phyloP scores from a whole-genome alignment of 2,797 vertebrate genomes.

The Philypnodon macrostomus region DNA sequence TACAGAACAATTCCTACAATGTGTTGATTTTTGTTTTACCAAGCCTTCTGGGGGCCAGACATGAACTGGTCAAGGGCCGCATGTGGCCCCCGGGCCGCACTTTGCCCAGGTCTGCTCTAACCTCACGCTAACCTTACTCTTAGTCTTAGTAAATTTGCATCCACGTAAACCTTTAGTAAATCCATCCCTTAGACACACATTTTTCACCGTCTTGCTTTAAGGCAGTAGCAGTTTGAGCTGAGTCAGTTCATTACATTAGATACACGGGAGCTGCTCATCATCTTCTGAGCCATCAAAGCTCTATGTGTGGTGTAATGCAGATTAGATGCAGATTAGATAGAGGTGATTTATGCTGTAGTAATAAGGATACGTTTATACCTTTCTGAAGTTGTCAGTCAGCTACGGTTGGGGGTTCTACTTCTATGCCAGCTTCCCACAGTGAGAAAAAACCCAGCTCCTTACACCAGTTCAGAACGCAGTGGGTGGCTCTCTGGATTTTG shows the following conservation, averaged over 20 bases:
- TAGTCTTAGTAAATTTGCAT: too few species aligned
- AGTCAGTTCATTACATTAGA: slow-evolving; percentile 3
- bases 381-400: slow-evolving; percentile 33
- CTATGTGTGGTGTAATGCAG: not conserved
- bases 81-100: too few species aligned
- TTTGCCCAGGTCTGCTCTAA: too few species aligned
- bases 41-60: too few species aligned
- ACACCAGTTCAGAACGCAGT: slow-evolving; percentile 51
- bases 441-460: slow-evolving; percentile 51
- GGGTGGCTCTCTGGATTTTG: slow-evolving; percentile 29
- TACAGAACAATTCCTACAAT: too few species aligned
- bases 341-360: slow-evolving; percentile 17
- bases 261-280: not conserved
- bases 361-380: slow-evolving; percentile 10
- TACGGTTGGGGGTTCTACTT: slow-evolving; percentile 29
- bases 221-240: not conserved
- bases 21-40: too few species aligned
- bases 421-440: slow-evolving; percentile 49
- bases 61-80: too few species aligned
- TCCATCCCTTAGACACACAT: slow-evolving; percentile 3
- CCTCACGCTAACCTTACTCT: too few species aligned
- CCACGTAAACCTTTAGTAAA: slow-evolving; percentile 18
- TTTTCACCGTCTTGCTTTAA: slow-evolving; percentile 5
- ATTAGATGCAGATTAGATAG: not conserved
- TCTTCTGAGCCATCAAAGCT: not conserved